Conservation (phyloP, 2,113 vertebrate genomes). For the Chlorodrepanis virens region DNA sequence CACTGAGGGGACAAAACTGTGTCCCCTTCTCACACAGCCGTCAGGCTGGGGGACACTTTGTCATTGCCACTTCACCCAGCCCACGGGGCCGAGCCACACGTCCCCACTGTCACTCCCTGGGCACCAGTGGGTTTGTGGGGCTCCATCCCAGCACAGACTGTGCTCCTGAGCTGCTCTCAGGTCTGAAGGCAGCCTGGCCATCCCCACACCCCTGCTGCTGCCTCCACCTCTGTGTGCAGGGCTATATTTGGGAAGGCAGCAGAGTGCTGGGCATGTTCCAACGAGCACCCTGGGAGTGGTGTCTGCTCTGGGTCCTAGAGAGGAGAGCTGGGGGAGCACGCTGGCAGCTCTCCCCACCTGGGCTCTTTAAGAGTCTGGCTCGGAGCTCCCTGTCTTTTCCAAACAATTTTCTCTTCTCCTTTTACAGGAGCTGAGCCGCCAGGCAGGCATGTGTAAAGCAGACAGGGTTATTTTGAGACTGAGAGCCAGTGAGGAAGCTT, state of each 20-base stretch:
- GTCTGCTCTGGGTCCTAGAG: background rate
- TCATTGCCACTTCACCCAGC: background rate
- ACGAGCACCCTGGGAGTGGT: accelerated
- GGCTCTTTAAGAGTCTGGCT: slow-evolving; percentile 7
- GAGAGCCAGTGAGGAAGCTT: background rate
- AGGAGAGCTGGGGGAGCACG: background rate
- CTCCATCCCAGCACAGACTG: background rate
- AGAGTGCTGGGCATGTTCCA: background rate
- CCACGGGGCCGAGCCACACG: accelerated
- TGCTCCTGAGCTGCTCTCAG: background rate
- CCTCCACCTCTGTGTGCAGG: background rate
- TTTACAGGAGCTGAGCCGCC: background rate
- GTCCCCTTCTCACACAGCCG: accelerated
- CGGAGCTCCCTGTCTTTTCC: background rate
- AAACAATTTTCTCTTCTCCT: slow-evolving; percentile 15
- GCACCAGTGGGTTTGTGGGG: background rate
- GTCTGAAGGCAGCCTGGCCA: background rate
- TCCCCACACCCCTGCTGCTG: background rate
- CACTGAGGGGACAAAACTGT: background rate
- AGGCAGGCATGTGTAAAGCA: background rate
- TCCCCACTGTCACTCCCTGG: accelerated
- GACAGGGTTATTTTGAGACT: background rate
- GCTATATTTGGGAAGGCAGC: slow-evolving; percentile 55
- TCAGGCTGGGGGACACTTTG: background rate
- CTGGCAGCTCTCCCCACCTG: background rate